A percentile compares a stretch with the other conserved stretches of the same genome.
Conservation (phyloP, 2,113 vertebrate species). For the Pelusios castaneus region DNA sequence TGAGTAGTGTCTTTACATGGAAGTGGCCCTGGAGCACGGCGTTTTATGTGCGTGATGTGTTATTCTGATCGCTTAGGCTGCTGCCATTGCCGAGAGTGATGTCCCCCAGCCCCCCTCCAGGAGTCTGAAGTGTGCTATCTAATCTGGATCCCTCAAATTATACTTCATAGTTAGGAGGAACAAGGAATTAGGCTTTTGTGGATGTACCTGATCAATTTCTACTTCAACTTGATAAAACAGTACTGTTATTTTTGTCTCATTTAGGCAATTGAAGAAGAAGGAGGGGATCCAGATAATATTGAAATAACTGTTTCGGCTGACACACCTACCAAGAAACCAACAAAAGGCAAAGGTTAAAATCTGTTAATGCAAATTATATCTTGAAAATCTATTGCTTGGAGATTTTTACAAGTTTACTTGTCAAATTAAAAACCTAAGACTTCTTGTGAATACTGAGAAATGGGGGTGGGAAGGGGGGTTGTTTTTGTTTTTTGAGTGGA, state of each 20-base stretch:
- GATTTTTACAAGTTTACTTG: not conserved
- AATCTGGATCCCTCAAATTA: not conserved
- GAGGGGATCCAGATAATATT: slow-evolving; percentile 92
- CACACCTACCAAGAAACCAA: slow-evolving; percentile 84
- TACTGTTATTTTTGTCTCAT: slow-evolving; percentile 56
- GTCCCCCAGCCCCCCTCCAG: not conserved
- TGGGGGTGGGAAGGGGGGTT: no score
- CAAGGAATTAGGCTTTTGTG: not conserved
- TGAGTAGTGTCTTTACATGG: not conserved
- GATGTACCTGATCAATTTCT: not conserved
- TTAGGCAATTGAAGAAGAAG: slow-evolving; percentile 96
- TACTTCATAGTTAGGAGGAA: not conserved
- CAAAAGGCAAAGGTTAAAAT: slow-evolving; percentile 91
- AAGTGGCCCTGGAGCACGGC: not conserved
- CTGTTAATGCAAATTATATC: not conserved
- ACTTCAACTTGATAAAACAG: not conserved
- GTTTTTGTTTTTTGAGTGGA: not conserved
- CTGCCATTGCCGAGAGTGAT: fast-evolving
- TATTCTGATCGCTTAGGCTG: not conserved
- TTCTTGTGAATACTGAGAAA: not conserved
- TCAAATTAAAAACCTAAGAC: not conserved
- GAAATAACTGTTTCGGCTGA: slow-evolving; percentile 85
- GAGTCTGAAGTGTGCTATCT: not conserved
- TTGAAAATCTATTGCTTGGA: not conserved
- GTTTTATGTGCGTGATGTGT: not conserved